Evolutionary conservation across 2,113 vertebrate genomes (phyloP).

Genomic region (Nansenia antarctica): DNA sequence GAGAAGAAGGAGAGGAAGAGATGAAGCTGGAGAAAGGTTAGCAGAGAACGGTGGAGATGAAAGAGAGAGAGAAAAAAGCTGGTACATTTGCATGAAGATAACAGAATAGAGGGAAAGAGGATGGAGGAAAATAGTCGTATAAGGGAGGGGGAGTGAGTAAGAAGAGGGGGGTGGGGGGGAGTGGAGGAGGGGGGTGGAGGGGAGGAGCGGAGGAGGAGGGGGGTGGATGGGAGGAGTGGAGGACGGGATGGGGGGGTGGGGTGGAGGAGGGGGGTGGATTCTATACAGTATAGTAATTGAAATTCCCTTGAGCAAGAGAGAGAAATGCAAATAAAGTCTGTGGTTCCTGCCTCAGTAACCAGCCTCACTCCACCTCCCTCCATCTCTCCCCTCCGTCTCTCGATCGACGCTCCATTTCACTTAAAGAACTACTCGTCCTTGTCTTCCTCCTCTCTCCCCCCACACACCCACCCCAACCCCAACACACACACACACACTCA

Average conservation of each 20-base stretch:
- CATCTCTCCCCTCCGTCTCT: neutral
- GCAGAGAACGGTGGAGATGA: neutral
- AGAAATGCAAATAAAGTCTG: constrained; percentile 62
- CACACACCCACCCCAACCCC: no score
- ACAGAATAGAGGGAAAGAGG: neutral
- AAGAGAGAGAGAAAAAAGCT: neutral
- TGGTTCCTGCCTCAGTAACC: constrained; percentile 19
- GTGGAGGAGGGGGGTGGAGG: neutral
- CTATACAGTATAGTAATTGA: constrained; percentile 49
- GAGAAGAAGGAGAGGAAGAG: neutral
- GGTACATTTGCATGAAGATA: neutral
- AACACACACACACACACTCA: no score
- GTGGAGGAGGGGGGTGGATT: constrained; percentile 27
- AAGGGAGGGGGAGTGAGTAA: constrained; percentile 1
- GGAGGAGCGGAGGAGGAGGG: neutral
- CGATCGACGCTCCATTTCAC: no score
- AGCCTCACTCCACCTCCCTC: neutral
- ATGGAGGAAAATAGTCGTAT: neutral
- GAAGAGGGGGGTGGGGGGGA: neutral
- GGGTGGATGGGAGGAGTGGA: neutral
- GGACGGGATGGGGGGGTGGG: neutral
- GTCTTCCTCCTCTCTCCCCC: no score
- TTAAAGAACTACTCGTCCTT: no score
- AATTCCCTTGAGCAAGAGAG: constrained; percentile 50
- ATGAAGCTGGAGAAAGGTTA: neutral